Evolutionary conservation across 1,140 invertebrate species (phyloP), one percentile per base, ranked within the genome.

Genomic region (Anadara kagoshimensis): DNA sequence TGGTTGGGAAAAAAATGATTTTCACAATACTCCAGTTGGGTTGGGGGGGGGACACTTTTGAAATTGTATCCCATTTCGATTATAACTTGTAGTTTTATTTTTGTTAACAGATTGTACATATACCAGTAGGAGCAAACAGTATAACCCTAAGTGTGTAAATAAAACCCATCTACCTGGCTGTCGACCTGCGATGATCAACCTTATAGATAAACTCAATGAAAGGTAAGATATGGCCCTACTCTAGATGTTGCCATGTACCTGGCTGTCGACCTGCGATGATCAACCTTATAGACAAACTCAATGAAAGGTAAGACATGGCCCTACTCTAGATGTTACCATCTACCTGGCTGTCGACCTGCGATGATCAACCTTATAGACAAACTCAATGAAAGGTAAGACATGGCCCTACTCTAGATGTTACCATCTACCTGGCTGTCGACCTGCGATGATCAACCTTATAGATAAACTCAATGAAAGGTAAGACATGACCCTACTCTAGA

Each of bases 381-480:
- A 63, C 71, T 78, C 0, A 78, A 72, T 45, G 44, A 73, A 36
- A 80, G 79, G 79, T 80, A 54, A 56, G 11, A 14, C 7, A 36
- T 3, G 29, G 2, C 29, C 29, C 29, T 36, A 36, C 29, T 36
- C 2, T 36, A 36, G 29, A n/a, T n/a, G n/a, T n/a, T n/a, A n/a
- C 10, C 74, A 80, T 65, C 24, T 74, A 45, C 65, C 73, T 29
- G 79, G 76, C 22, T 74, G 69, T 59, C 56, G 66, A 24, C 47
- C 41, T 16, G 66, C 59, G 0, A 51, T 78, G 18, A 57, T 63
- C n/a, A 36, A 47, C 22, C 45, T 78, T 5, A 69, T 78, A 53
- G 73, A 71, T 24, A 80, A 69, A 63, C 71, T 78, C 0, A 78
- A 72, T 45, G 44, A 73, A 36, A 80, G 79, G 79, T 80, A 54